Conservation (phyloP, 2,797 vertebrate species). For the Phoebastria nigripes region DNA sequence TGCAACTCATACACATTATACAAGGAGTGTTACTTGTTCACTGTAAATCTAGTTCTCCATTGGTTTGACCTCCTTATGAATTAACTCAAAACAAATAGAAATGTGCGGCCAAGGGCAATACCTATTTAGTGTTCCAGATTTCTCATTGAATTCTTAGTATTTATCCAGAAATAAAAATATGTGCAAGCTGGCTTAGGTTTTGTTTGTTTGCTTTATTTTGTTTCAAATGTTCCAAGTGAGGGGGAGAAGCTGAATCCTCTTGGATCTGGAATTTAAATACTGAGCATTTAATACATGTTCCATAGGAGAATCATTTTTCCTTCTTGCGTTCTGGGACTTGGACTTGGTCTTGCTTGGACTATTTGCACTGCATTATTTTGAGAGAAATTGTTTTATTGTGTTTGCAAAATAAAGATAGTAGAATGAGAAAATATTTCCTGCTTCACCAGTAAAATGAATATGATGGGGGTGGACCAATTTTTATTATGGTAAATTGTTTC, state of each 20-base stretch:
- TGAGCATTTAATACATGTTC: not conserved
- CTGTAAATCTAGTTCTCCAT: not conserved
- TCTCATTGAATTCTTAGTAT: not conserved
- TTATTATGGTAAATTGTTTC: not conserved
- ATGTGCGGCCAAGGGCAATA: constrained; percentile 13
- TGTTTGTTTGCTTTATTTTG: constrained; percentile 24
- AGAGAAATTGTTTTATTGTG: not conserved
- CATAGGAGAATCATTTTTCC: not conserved
- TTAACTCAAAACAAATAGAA: constrained; percentile 5
- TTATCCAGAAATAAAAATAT: constrained; percentile 2
- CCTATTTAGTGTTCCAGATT: constrained; percentile 11
- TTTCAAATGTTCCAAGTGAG: not conserved
- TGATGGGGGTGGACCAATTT: not conserved
- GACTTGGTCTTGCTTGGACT: not conserved
- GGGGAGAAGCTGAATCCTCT: not conserved
- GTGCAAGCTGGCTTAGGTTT: not conserved
- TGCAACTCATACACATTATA: not conserved
- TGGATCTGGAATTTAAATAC: not conserved
- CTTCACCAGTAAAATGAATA: not conserved
- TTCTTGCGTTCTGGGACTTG: not conserved
- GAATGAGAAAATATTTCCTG: not conserved
- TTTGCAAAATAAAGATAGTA: not conserved
- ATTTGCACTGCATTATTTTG: not conserved
- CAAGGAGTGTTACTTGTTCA: not conserved
- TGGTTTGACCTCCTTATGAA: not conserved